These are phyloP conservation scores for Monopis laevigella DNA, from an alignment of 2,888 invertebrate species.

Conservation along the genomic window DNA sequence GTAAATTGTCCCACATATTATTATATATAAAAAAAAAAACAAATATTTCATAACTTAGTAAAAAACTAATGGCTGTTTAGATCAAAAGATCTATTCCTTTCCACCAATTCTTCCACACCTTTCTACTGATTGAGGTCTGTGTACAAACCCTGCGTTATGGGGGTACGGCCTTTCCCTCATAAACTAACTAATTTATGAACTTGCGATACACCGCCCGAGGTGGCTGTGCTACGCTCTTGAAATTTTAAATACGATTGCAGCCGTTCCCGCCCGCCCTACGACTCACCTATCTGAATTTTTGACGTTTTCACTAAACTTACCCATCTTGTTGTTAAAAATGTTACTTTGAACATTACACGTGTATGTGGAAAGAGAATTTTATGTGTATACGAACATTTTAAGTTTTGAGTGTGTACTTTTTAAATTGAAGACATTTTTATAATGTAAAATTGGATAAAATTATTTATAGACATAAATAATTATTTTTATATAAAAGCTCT, in stretches of 20 bases:
- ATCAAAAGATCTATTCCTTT: too few species aligned
- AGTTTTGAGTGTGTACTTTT: background rate
- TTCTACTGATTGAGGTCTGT: too few species aligned
- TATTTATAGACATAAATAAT: too few species aligned
- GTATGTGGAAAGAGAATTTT: background rate
- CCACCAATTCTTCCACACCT: too few species aligned
- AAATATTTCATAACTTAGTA: too few species aligned
- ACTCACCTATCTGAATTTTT: constrained; percentile 10
- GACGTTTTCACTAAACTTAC: constrained; percentile 1
- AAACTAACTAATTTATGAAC: constrained; percentile 61
- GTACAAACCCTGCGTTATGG: constrained; percentile 31
- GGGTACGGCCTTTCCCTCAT: constrained; percentile 50
- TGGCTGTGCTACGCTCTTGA: constrained; percentile 34
- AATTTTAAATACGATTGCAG: constrained; percentile 48
- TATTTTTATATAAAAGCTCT: too few species aligned
- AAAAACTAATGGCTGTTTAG: too few species aligned
- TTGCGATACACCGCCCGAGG: constrained; percentile 46
- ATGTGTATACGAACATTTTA: too few species aligned
- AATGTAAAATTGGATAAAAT: too few species aligned
- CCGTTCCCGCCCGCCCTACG: constrained; percentile 24
- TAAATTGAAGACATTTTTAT: background rate
- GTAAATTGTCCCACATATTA: too few species aligned
- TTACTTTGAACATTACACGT: background rate
- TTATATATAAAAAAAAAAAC: too few species aligned
- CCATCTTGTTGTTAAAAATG: background rate